Conservation (phyloP, 2,797 vertebrate genomes). For the Cryptoprocta ferox region DNA sequence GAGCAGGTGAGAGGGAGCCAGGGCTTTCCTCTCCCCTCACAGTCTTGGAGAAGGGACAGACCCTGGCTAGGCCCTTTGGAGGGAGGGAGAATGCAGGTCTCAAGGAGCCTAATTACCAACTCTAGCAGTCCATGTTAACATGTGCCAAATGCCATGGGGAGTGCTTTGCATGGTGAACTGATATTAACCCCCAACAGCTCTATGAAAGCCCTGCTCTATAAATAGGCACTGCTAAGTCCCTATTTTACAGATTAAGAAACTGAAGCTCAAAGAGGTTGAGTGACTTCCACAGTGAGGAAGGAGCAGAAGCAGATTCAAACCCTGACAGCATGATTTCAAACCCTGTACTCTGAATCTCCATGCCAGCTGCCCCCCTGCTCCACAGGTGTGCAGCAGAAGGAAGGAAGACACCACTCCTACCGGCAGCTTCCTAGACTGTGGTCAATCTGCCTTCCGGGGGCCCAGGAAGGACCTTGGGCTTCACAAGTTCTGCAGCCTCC, state of each 20-base stretch:
- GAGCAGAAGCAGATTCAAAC: neutral
- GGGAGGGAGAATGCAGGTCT: neutral
- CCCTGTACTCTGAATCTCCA: neutral
- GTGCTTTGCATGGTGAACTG: neutral
- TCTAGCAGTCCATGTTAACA: neutral
- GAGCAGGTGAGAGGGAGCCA: neutral
- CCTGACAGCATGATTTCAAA: neutral
- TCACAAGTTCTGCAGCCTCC: neutral
- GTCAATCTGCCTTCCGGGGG: neutral
- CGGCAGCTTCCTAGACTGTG: neutral
- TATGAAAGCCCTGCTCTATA: neutral
- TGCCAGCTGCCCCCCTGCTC: neutral
- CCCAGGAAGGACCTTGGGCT: neutral
- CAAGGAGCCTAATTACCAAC: neutral
- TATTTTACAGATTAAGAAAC: neutral
- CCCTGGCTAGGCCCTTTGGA: neutral
- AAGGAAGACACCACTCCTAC: rapidly evolving
- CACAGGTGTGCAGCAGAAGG: rapidly evolving
- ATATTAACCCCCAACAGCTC: neutral
- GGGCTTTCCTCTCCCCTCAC: neutral
- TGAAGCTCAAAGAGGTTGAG: neutral
- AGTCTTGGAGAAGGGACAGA: neutral
- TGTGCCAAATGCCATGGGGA: neutral
- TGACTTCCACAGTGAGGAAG: neutral
- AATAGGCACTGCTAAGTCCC: neutral